Conservation (phyloP, 2,797 vertebrate genomes). For the Synaphobranchus kaupii region DNA sequence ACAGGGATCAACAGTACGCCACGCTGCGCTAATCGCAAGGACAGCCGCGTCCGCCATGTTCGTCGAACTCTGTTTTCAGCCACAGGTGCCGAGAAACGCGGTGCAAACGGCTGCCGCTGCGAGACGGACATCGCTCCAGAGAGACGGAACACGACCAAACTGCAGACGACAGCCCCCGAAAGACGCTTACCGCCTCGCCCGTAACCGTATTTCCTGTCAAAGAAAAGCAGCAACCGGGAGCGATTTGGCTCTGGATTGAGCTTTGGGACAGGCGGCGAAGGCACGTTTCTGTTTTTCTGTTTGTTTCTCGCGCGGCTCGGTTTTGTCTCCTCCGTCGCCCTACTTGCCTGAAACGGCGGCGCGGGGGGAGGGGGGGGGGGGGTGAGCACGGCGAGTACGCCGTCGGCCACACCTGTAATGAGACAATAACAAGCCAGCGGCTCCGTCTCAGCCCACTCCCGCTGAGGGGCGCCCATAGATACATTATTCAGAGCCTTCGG, state of each 20-base stretch:
- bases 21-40: constrained; percentile 58
- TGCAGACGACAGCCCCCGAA: constrained; percentile 45
- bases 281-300: constrained; percentile 1
- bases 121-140: constrained; percentile 22
- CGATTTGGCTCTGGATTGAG: constrained; percentile 77
- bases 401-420: constrained; percentile 73
- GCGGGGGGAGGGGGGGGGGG: constrained; percentile 57
- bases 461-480: constrained; percentile 63
- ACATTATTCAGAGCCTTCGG: constrained; percentile 63
- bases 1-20: constrained; percentile 70
- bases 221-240: constrained; percentile 72
- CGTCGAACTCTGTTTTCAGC: constrained; percentile 55
- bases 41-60: constrained; percentile 52
- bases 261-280: constrained; percentile 63
- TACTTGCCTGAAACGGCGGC: background rate
- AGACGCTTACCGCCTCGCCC: constrained; percentile 72
- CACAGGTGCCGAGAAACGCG: constrained; percentile 47
- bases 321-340: constrained; percentile 53
- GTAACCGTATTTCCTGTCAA: constrained; percentile 79
- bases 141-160: constrained; percentile 20
- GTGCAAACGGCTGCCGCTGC: constrained; percentile 48
- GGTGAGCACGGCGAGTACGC: constrained; percentile 56
- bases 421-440: constrained; percentile 71
- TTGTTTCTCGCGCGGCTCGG: constrained; percentile 23
- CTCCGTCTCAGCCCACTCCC: constrained; percentile 43